Percentiles rank a stretch among this genome's conserved stretches.
Evolutionary conservation across 2,113 vertebrate genomes (phyloP).

Genomic region (Peucedramus taeniatus): DNA sequence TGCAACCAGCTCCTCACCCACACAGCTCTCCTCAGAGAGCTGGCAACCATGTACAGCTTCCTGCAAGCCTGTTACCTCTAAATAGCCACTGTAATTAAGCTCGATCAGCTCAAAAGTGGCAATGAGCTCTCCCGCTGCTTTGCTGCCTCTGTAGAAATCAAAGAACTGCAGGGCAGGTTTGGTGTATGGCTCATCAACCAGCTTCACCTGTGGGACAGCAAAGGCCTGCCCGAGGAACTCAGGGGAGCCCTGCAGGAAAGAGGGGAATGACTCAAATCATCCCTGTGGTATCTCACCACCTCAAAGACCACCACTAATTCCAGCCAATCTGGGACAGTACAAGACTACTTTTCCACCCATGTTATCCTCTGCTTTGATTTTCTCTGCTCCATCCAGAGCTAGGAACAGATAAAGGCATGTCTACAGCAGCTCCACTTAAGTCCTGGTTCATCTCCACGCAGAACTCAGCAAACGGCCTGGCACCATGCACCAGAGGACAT

Average conservation of each 20-base stretch:
- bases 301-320: background rate
- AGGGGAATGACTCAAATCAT: background rate
- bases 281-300: background rate
- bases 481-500: background rate
- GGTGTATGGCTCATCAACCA: constrained; percentile 78
- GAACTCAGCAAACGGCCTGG: background rate
- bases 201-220: constrained; percentile 84
- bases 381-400: background rate
- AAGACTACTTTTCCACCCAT: background rate
- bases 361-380: background rate
- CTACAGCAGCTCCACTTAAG: background rate
- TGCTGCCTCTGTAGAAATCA: constrained; percentile 79
- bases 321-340: background rate
- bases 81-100: constrained; percentile 82
- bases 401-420: background rate
- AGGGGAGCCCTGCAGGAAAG: constrained; percentile 71
- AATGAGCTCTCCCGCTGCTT: constrained; percentile 82
- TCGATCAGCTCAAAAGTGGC: constrained; percentile 91
- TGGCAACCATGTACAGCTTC: background rate
- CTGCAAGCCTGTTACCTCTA: constrained; percentile 78
- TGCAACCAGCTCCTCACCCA: background rate
- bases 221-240: constrained; percentile 83
- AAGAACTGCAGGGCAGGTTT: constrained; percentile 83
- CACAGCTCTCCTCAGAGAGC: background rate
- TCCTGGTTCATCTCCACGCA: background rate